phyloP scores from a whole-genome alignment of 2,113 vertebrate genomes.

The Paradoxurus hermaphroditus region DNA sequence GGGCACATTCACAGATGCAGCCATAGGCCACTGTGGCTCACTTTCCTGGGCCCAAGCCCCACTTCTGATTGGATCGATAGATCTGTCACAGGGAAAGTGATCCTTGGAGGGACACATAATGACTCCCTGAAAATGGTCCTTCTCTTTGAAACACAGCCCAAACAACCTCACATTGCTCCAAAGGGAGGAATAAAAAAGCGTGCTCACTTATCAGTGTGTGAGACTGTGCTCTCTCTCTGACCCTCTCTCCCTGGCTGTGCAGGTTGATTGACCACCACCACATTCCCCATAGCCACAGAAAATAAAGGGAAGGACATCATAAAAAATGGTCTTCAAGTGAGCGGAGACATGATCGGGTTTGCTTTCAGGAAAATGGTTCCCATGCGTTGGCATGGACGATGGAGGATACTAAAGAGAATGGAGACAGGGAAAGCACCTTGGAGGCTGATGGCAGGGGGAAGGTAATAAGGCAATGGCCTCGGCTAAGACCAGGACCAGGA shows the following conservation, averaged over 20 bases:
- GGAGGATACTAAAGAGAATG: not conserved
- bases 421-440: no score
- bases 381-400: fast-evolving
- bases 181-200: not conserved
- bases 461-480: not conserved
- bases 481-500: not conserved
- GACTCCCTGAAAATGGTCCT: not conserved
- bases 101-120: not conserved
- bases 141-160: not conserved
- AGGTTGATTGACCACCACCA: not conserved
- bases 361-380: not conserved
- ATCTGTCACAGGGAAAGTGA: not conserved
- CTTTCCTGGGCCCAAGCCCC: not conserved
- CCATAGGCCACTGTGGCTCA: not conserved
- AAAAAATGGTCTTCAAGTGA: not conserved
- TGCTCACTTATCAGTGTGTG: not conserved
- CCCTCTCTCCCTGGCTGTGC: not conserved
- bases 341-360: not conserved
- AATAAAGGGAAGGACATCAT: not conserved
- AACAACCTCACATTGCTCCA: not conserved
- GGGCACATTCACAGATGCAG: not conserved
- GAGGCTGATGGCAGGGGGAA: not conserved
- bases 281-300: not conserved
- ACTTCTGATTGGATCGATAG: not conserved
- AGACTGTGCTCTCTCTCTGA: not conserved